These are phyloP conservation scores for Bettongia penicillata DNA, from an alignment of 2,113 vertebrate species.

Conservation along the genomic window DNA sequence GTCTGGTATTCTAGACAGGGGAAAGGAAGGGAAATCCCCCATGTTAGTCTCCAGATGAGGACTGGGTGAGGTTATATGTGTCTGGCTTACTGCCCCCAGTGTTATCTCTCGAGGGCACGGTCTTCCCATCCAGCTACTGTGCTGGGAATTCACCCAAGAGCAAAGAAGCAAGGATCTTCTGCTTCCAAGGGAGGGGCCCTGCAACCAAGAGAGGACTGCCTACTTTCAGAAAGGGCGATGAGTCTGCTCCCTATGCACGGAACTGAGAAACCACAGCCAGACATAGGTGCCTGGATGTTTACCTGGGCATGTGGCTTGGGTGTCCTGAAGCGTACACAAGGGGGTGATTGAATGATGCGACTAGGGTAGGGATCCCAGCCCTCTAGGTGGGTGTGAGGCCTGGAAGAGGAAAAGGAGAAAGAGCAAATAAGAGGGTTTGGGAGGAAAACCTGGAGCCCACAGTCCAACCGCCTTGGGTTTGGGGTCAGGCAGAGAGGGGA, in stretches of 20 bases:
- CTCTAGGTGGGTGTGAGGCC: background rate
- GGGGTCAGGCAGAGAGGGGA: background rate
- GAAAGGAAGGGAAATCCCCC: background rate
- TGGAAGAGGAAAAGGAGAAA: background rate
- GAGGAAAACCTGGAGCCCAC: background rate
- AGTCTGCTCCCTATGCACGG: background rate
- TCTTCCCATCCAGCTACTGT: background rate
- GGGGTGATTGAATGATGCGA: background rate
- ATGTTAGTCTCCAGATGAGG: background rate
- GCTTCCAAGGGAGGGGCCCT: background rate
- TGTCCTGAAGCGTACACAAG: background rate
- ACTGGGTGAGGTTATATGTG: background rate
- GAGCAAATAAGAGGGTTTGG: background rate
- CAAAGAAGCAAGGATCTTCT: background rate
- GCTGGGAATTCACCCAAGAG: slow-evolving; percentile 1
- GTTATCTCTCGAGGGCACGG: background rate
- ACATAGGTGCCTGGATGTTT: background rate
- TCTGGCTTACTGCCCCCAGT: background rate
- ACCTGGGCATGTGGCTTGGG: background rate
- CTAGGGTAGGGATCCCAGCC: background rate
- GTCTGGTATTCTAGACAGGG: background rate
- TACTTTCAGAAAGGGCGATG: background rate
- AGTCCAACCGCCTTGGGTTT: background rate
- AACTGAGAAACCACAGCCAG: background rate
- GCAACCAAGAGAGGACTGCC: background rate